phyloP scores from a whole-genome alignment of 2,888 invertebrate species.

The Cepaea hortensis region DNA sequence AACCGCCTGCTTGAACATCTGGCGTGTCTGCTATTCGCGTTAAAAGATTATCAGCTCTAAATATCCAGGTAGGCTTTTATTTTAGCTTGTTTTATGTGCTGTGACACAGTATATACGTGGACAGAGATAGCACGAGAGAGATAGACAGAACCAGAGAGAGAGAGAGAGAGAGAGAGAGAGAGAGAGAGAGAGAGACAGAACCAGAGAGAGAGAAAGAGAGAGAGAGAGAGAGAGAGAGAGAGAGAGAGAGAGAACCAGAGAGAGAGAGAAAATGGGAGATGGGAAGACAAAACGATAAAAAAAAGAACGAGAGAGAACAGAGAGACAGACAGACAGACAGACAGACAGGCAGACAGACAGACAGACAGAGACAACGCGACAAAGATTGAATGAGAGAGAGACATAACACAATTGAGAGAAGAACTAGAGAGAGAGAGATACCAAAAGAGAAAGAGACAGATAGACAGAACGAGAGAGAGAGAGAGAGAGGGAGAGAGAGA shows the following conservation, averaged over 20 bases:
- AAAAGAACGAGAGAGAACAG: neutral
- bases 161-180: constrained; percentile 9
- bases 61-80: neutral
- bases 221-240: constrained; percentile 3
- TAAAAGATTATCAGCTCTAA: neutral
- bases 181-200: neutral
- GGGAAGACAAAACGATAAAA: neutral
- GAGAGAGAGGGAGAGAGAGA: neutral
- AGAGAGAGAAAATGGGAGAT: too few species aligned
- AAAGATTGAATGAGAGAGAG: too few species aligned
- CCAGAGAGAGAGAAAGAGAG: neutral
- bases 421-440: too few species aligned
- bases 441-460: too few species aligned
- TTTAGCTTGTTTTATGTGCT: neutral
- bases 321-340: neutral
- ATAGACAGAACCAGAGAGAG: too few species aligned
- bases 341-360: too few species aligned
- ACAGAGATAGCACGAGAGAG: neutral
- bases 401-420: too few species aligned
- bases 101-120: neutral
- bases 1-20: neutral
- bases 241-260: neutral
- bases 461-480: too few species aligned
- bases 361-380: neutral
- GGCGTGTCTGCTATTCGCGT: neutral